Percentiles rank a stretch among this genome's conserved stretches.
Conservation (phyloP, 1,140 invertebrate genomes). For the Schmidtea mediterranea region DNA sequence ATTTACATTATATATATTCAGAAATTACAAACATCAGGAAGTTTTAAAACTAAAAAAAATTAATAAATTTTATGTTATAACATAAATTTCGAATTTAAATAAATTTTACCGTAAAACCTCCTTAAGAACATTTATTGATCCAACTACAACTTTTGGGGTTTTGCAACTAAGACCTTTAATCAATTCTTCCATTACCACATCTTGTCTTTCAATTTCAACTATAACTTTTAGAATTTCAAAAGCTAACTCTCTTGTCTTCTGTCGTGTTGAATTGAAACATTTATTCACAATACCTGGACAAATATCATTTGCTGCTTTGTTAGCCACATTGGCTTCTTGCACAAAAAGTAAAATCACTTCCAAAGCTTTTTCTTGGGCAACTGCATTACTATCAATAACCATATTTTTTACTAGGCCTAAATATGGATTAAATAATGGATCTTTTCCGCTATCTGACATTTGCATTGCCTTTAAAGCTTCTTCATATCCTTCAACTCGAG, state of each 20-base stretch:
- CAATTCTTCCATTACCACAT: slow-evolving; percentile 51
- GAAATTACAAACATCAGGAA: no score
- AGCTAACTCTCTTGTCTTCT: slow-evolving; percentile 65
- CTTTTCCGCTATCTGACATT: slow-evolving; percentile 47
- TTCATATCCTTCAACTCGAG: slow-evolving; percentile 65
- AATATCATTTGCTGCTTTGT: slow-evolving; percentile 48
- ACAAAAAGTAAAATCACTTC: slow-evolving; percentile 63
- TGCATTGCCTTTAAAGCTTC: slow-evolving; percentile 62
- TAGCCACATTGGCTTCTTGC: slow-evolving; percentile 42
- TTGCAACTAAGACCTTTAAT: slow-evolving; percentile 68
- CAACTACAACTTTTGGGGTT: slow-evolving; percentile 71
- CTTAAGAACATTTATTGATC: slow-evolving; percentile 46
- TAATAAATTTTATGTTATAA: slow-evolving; percentile 3
- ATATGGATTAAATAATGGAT: slow-evolving; percentile 68
- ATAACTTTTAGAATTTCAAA: slow-evolving; percentile 66
- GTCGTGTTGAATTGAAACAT: slow-evolving; percentile 61
- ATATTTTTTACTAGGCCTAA: slow-evolving; percentile 73
- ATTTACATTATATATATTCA: no score
- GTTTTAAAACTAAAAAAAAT: no score
- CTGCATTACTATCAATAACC: slow-evolving; percentile 69
- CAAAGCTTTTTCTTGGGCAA: slow-evolving; percentile 76
- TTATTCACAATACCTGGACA: slow-evolving; percentile 62
- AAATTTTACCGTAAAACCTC: slow-evolving; percentile 37
- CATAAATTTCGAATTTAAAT: background rate
- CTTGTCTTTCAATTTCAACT: slow-evolving; percentile 78